phyloP scores from a whole-genome alignment of 2,113 vertebrate species.

The Meriones unguiculatus region DNA sequence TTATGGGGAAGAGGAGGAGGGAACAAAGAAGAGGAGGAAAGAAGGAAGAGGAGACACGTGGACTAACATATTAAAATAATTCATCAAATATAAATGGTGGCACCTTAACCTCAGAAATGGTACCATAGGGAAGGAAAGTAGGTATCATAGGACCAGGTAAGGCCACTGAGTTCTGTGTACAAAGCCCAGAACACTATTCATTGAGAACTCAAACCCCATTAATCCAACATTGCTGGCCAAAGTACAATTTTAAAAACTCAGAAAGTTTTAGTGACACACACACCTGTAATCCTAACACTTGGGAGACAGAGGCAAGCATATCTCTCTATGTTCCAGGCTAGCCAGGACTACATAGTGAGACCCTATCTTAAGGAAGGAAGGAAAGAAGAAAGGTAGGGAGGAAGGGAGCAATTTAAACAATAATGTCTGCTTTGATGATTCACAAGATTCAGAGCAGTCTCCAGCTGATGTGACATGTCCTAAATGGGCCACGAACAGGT shows the following conservation, averaged over 20 bases:
- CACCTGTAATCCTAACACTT: not conserved
- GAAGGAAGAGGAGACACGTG: not conserved
- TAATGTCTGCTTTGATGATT: not conserved
- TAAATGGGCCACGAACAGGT: not conserved
- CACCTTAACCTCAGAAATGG: constrained; percentile 10
- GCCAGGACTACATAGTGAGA: not conserved
- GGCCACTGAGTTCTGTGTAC: not conserved
- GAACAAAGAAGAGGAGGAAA: not conserved
- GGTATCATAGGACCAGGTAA: not conserved
- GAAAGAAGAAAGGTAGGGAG: not conserved
- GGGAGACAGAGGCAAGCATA: not conserved
- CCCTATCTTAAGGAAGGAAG: not conserved
- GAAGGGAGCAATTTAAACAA: not conserved
- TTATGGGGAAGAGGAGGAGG: not conserved
- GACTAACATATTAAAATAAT: not conserved
- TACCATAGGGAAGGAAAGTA: not conserved
- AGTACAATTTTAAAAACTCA: not conserved
- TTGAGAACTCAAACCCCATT: not conserved
- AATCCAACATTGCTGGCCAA: constrained; percentile 3
- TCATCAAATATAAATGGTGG: not conserved
- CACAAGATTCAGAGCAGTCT: not conserved
- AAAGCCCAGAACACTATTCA: not conserved
- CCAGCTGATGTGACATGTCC: not conserved
- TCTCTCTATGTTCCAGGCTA: not conserved
- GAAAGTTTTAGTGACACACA: not conserved